Base-by-base conservation (phyloP, 2,888 invertebrate genomes). In the Blastobasis adustella region DNA sequence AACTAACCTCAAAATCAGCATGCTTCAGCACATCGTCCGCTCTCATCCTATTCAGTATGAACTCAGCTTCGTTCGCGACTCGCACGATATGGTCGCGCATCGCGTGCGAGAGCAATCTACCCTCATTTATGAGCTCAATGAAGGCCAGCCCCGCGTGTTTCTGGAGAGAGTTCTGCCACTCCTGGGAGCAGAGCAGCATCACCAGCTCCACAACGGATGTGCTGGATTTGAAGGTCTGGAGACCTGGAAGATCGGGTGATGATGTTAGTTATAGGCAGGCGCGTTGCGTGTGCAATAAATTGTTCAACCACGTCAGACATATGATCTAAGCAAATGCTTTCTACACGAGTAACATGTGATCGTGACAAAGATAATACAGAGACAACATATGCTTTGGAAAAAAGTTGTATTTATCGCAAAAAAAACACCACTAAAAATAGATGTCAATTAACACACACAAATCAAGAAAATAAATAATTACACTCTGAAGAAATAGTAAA, bases 131-230 rank as follows among this genome's bases (percentile, higher is more conserved):
- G 46, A 99, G 92, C 82, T 99, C 99, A 64, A 99, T 99, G 85
- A 99, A 99, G 4, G 99, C 99, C 37, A 99, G 91, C 0, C 99
- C 99, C 0, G 99, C 99, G 82, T 99, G 98, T 87, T 99, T 99
- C 85, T 99, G 99, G 49, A 99, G 89, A 0, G 99, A 99, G 88
- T 99, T 99, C 89, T 99, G 99, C 99, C 99, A 99, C 86, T 99
- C 99, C 87, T 99, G 99, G 0, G 98, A 98, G 84, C 99, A 99
- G 52, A 99, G 90, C 71, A 99, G 84, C 99, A 99, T 99, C 54
- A 99, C 99, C 57, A 99, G 90, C 75, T 99, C 99, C 43, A 99
- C 98, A 0, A 99, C 99, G 0, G 98, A 98, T 48, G 96, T 97
- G 71, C 97, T 97, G 72, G 97, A 97, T 79, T 98, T 98, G 84